Evolutionary conservation across 2,888 invertebrate species (phyloP), one percentile per base, ranked within the genome.

Genomic region (Zygothrica quintamaculata): DNA sequence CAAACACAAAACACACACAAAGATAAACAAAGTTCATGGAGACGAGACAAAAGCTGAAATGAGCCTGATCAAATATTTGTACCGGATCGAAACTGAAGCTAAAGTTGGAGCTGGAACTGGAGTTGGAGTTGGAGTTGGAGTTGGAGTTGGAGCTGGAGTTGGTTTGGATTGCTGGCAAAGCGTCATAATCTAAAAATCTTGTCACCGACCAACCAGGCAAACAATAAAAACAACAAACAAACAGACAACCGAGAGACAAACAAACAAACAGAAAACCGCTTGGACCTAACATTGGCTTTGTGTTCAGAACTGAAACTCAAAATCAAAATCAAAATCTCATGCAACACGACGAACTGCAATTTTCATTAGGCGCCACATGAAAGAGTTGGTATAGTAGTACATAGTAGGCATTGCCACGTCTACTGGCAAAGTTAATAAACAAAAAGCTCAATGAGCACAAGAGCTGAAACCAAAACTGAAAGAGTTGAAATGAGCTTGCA

Each of bases 291-390:
- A 40, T 33, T 37, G 43, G 7, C 52, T 29, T 53, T 57, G 40
- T 46, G 40, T 6, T 25, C 33, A 31, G 9, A 40, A 37, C 43
- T 44, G 47, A 48, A 61, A 48, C 51, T 34, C 31, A 15, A 47
- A 50, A 48, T 55, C 65, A 22, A 37, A 57, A 40, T 46, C 44
- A 43, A 36, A 57, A 52, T 31, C 37, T 40, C 43, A 50, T 44
- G 50, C 43, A 55, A 31, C n/a, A n/a, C 37, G 47, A 47, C 58
- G 77, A 76, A 81, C 76, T 86, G 84, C 87, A 81, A 84, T 81
- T 86, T 79, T 79, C 80, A 86, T 80, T 84, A 75, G 65, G 87
- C 81, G 72, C 55, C 64, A 74, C 78, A 78, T n/a, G n/a, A n/a
- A n/a, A n/a, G n/a, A n/a, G n/a, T n/a, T n/a, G n/a, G n/a, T n/a